phyloP scores from a whole-genome alignment of 2,888 invertebrate genomes.

The Thyatira batis region DNA sequence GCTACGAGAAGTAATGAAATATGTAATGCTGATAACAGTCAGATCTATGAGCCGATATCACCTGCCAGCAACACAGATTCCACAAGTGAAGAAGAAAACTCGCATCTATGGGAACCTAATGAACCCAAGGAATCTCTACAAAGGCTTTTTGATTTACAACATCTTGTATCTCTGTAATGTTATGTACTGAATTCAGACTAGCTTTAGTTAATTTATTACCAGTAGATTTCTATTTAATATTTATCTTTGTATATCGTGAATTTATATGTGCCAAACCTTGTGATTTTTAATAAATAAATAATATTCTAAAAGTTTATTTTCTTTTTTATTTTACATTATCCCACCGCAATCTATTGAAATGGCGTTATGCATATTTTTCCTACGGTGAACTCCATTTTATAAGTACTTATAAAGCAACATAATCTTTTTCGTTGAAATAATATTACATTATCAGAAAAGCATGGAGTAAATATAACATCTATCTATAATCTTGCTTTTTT shows the following conservation, averaged over 20 bases:
- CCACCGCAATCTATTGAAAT: no score
- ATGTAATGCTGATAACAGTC: slow-evolving; percentile 14
- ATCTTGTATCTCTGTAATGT: slow-evolving; percentile 14
- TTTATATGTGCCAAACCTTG: background rate
- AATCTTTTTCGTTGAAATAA: no score
- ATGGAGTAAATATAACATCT: no score
- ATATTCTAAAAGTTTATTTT: background rate
- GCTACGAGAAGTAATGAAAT: slow-evolving; percentile 10
- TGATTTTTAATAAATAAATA: background rate
- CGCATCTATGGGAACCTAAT: slow-evolving; percentile 19
- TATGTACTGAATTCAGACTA: no score
- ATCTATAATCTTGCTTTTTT: no score
- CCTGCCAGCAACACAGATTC: slow-evolving; percentile 43
- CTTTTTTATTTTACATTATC: background rate
- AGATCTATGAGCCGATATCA: slow-evolving; percentile 58
- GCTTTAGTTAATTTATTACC: background rate
- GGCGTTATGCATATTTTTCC: no score
- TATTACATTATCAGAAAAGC: no score
- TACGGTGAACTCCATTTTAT: no score
- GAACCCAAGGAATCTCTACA: slow-evolving; percentile 35
- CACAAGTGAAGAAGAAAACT: slow-evolving; percentile 32
- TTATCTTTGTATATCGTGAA: no score
- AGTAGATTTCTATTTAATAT: no score
- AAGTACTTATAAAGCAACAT: no score
- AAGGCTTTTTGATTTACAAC: slow-evolving; percentile 36